phyloP scores from a whole-genome alignment of 2,113 vertebrate genomes.

The Candoia aspera region DNA sequence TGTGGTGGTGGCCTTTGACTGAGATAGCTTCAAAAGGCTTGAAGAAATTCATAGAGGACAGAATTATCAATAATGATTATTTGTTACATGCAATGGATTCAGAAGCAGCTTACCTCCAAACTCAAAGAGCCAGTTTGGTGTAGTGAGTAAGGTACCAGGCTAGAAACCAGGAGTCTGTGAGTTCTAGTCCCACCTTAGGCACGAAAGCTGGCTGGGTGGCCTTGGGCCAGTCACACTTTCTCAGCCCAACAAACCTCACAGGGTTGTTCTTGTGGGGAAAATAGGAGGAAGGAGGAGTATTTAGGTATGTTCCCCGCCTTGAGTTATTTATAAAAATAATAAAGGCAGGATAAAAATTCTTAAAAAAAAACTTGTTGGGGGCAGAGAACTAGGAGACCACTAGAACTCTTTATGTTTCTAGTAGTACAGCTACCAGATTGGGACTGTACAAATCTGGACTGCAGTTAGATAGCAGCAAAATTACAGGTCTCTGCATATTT shows the following conservation, averaged over 20 bases:
- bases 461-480: neutral
- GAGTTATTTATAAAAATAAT: too few relatives aligned
- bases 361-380: neutral
- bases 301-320: too few relatives aligned
- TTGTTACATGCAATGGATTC: neutral
- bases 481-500: neutral
- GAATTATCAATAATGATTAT: neutral
- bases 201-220: too few relatives aligned
- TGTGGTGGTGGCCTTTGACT: neutral
- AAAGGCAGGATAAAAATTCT: too few relatives aligned
- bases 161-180: too few relatives aligned
- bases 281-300: too few relatives aligned
- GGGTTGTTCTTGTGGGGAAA: too few relatives aligned
- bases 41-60: neutral
- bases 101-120: neutral
- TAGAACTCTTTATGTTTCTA: neutral
- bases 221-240: too few relatives aligned
- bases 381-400: neutral
- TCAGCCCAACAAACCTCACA: too few relatives aligned
- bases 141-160: too few relatives aligned
- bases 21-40: neutral
- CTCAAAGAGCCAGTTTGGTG: neutral
- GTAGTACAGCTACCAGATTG: neutral
- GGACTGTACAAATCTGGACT: neutral
- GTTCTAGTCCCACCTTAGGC: too few relatives aligned